Conservation (phyloP, 2,113 vertebrate genomes). For the Paracanthobrama guichenoti region DNA sequence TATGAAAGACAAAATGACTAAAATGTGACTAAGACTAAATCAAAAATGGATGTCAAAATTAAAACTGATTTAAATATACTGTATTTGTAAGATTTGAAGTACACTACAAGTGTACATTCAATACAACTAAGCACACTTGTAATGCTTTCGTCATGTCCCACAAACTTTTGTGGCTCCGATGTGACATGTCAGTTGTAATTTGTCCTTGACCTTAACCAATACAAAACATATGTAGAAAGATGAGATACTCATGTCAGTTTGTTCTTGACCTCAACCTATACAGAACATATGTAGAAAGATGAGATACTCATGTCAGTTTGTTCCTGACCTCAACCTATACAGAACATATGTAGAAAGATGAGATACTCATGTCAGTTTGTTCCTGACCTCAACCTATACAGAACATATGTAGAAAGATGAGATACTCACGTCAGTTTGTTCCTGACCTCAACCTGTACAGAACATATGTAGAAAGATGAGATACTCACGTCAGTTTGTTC, state of each 20-base stretch:
- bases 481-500: no score
- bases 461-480: not conserved
- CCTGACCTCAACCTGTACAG: not conserved
- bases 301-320: not conserved
- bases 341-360: not conserved
- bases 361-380: not conserved
- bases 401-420: not conserved
- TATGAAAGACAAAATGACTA: no score
- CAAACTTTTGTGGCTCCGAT: not conserved
- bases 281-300: not conserved
- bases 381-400: not conserved
- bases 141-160: not conserved
- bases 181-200: not conserved
- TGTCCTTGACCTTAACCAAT: not conserved
- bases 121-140: not conserved
- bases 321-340: not conserved
- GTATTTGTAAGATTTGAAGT: no score
- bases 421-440: not conserved
- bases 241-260: not conserved
- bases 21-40: no score
- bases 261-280: not conserved
- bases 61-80: no score
- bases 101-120: not conserved
- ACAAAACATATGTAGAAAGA: not conserved
- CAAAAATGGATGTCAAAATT: no score